phyloP scores from a whole-genome alignment of 2,113 vertebrate genomes.

The Siniperca chuatsi region DNA sequence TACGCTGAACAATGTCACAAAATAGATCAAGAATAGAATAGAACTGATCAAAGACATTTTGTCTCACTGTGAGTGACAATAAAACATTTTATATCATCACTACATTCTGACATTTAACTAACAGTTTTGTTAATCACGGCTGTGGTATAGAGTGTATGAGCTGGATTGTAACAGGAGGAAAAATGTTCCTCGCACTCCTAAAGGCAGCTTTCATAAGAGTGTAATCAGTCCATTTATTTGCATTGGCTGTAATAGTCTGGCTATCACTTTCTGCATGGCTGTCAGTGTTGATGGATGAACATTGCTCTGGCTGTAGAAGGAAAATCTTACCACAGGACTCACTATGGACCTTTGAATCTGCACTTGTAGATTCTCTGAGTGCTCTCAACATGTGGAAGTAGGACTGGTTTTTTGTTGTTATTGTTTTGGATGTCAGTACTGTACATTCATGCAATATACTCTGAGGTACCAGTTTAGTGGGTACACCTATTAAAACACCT shows the following conservation, averaged over 20 bases:
- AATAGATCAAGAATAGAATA: not conserved
- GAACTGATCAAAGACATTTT: not conserved
- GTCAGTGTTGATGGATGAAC: conserved; percentile 81
- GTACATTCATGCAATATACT: not conserved
- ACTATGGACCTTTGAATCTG: not conserved
- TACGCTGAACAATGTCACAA: not conserved
- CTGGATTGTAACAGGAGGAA: conserved; percentile 35
- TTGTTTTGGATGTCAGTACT: not conserved
- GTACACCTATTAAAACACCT: not conserved
- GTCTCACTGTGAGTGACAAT: not conserved
- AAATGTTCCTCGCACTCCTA: conserved; percentile 24
- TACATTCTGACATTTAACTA: conserved; percentile 14
- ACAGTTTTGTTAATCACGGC: not conserved
- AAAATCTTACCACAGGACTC: conserved; percentile 4
- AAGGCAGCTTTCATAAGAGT: conserved; percentile 23
- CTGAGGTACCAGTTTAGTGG: not conserved
- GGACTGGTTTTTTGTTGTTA: not conserved
- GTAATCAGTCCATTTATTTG: conserved; percentile 56
- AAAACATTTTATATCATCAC: conserved; percentile 2
- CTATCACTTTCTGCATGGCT: conserved; percentile 54
- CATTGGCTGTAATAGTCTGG: conserved; percentile 44
- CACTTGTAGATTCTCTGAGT: not conserved
- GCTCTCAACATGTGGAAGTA: not conserved
- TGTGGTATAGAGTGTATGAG: conserved; percentile 16
- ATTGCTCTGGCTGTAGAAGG: conserved; percentile 55